Base-by-base conservation (phyloP, 2,113 vertebrate species). In the Aegotheles bennettii region DNA sequence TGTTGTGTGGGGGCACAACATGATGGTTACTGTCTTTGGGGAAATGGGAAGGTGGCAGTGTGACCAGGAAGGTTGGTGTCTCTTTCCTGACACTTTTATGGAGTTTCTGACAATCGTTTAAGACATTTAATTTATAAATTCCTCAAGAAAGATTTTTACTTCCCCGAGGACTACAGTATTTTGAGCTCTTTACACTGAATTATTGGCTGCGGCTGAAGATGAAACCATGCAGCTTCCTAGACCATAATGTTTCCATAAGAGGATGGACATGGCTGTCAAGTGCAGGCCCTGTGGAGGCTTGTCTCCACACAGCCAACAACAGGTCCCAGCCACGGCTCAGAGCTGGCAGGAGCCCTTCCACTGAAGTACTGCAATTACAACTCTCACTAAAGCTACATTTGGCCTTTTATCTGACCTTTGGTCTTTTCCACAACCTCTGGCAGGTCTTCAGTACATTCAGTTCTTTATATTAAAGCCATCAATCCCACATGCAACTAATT, bases 401-500 rank as follows among this genome's bases (percentile, higher is more conserved):
- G 59, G 68, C 76, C 83, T 93, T 93, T 88, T 90, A 88, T 95
- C 90, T 95, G 90, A 93, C 79, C 90, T 95, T 57, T 81, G 54
- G 90, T 89, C 76, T 94, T 63, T 68, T 93, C 64, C 82, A 91
- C 38, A 86, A 90, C 56, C 79, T 95, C 78, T 94, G 87, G 82
- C 81, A 91, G 93, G 81, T 93, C 93, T 86, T 93, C 87, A 91
- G 42, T 43, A 68, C 50, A 78, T 93, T 94, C 76, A 90, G 57
- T 71, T 95, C 94, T 90, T 91, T 96, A 95, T 95, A 86, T 94
- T 93, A 81, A 80, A 91, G 48, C 53, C 89, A 67, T 85, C 82
- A 90, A 89, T 74, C 48, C 80, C 90, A 93, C 48, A 94, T 90
- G 94, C 81, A 94, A 75, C n/a, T 76, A 95, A 94, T 96, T 96